phyloP scores from a whole-genome alignment of 2,113 vertebrate genomes.

The Leuciscus idus region DNA sequence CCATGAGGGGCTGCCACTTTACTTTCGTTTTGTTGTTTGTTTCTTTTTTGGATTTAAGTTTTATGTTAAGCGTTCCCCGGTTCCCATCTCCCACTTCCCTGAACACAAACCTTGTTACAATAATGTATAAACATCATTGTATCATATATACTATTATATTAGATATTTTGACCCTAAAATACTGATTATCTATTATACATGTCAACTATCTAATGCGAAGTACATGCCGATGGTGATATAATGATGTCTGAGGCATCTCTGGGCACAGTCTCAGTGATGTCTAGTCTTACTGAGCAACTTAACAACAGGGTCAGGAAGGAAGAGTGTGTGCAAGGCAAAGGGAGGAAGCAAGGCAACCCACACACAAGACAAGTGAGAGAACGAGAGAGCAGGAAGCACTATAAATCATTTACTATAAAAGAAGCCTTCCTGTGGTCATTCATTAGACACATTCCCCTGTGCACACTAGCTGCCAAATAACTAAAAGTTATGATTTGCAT shows the following conservation, averaged over 20 bases:
- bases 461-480: slow-evolving; percentile 3
- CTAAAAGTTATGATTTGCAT: slow-evolving; percentile 20
- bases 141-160: background rate
- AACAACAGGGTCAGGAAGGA: slow-evolving; percentile 71
- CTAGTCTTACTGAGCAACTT: slow-evolving; percentile 59
- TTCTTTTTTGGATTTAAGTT: no score
- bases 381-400: slow-evolving; percentile 3
- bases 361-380: slow-evolving; percentile 6
- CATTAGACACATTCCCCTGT: slow-evolving; percentile 34
- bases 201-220: background rate
- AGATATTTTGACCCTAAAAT: background rate
- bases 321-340: slow-evolving; percentile 69
- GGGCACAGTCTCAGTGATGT: slow-evolving; percentile 41
- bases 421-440: slow-evolving; percentile 51
- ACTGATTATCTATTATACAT: background rate
- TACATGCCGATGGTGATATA: background rate
- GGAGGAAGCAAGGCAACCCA: slow-evolving; percentile 55
- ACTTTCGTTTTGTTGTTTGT: no score
- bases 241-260: slow-evolving; percentile 4
- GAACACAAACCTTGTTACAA: no score
- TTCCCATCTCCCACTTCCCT: no score
- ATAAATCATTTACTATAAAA: slow-evolving; percentile 46
- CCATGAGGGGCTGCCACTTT: no score
- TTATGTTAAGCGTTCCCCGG: no score
- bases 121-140: background rate